Conservation (phyloP, 2,113 vertebrate genomes). For the Cololabis saira region DNA sequence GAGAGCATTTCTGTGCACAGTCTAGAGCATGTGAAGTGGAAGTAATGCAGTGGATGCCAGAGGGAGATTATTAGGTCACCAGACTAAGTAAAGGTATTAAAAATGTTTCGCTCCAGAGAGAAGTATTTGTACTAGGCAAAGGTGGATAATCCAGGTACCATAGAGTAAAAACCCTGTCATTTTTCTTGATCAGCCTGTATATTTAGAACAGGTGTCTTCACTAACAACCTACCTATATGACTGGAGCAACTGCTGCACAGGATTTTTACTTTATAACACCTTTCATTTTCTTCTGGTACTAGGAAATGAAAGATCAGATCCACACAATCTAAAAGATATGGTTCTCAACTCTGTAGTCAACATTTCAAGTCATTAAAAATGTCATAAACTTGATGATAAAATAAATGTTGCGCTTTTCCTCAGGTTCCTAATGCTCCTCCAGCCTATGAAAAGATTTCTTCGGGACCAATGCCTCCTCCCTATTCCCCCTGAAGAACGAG, state of each 20-base stretch:
- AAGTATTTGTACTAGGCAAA: slow-evolving; percentile 2
- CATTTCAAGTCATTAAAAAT: background rate
- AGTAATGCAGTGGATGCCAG: slow-evolving; percentile 42
- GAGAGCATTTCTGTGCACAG: slow-evolving; percentile 16
- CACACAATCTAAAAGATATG: background rate
- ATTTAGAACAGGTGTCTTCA: no score
- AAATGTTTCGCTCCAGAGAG: slow-evolving; percentile 24
- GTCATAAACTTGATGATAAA: background rate
- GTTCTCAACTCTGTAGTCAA: background rate
- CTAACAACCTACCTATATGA: no score
- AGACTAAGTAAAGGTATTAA: slow-evolving; percentile 45
- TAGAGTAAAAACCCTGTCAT: no score
- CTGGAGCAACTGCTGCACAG: no score
- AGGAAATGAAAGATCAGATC: background rate
- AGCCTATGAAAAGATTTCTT: slow-evolving; percentile 89
- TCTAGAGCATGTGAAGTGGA: slow-evolving; percentile 53
- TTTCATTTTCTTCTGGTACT: no score
- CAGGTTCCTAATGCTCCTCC: slow-evolving; percentile 92
- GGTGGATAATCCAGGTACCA: no score
- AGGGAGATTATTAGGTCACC: slow-evolving; percentile 66
- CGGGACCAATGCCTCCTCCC: slow-evolving; percentile 85
- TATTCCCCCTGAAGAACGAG: slow-evolving; percentile 85
- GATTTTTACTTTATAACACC: no score
- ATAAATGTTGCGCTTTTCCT: slow-evolving; percentile 12
- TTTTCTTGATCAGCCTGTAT: no score